Evolutionary conservation across 2,888 invertebrate species (phyloP).

Genomic region (Aspidiotus rigidus): DNA sequence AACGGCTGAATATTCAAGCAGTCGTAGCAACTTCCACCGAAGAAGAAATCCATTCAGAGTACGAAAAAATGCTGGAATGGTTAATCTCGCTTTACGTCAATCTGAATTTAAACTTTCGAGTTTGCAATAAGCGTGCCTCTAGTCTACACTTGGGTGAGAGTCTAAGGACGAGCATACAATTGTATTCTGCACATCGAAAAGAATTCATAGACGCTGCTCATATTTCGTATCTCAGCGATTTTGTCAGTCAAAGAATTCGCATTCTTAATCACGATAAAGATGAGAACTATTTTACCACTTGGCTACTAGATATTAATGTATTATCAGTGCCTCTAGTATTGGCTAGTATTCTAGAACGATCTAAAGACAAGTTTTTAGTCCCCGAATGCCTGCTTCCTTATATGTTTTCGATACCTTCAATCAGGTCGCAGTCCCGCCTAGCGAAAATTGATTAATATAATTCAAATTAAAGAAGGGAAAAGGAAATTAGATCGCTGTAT

Average conservation of each 20-base stretch:
- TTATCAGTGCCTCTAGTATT: slow-evolving; percentile 65
- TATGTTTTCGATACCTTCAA: slow-evolving; percentile 9
- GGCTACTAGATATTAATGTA: slow-evolving; percentile 61
- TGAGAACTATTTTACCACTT: slow-evolving; percentile 53
- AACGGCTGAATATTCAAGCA: slow-evolving; percentile 58
- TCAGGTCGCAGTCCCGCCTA: too few species aligned
- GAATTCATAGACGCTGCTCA: slow-evolving; percentile 64
- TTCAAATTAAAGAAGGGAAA: too few species aligned
- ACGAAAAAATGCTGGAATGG: slow-evolving; percentile 50
- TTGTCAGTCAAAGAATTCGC: slow-evolving; percentile 66
- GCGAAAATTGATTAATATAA: too few species aligned
- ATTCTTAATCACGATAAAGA: slow-evolving; percentile 54
- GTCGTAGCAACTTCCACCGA: slow-evolving; percentile 52
- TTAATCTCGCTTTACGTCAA: slow-evolving; percentile 53
- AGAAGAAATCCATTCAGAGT: slow-evolving; percentile 47
- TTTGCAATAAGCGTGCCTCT: slow-evolving; percentile 54
- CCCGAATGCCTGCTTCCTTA: slow-evolving; percentile 37
- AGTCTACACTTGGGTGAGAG: slow-evolving; percentile 57
- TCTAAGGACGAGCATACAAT: slow-evolving; percentile 58
- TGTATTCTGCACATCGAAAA: slow-evolving; percentile 58
- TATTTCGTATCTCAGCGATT: slow-evolving; percentile 61
- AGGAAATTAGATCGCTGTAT: too few species aligned
- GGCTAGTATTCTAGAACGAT: slow-evolving; percentile 60
- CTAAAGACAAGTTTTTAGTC: slow-evolving; percentile 44
- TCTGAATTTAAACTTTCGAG: slow-evolving; percentile 59